Percentiles rank a stretch among this genome's conserved stretches.
Evolutionary conservation across 2,797 vertebrate species (phyloP).

Genomic region (Periparus ater): DNA sequence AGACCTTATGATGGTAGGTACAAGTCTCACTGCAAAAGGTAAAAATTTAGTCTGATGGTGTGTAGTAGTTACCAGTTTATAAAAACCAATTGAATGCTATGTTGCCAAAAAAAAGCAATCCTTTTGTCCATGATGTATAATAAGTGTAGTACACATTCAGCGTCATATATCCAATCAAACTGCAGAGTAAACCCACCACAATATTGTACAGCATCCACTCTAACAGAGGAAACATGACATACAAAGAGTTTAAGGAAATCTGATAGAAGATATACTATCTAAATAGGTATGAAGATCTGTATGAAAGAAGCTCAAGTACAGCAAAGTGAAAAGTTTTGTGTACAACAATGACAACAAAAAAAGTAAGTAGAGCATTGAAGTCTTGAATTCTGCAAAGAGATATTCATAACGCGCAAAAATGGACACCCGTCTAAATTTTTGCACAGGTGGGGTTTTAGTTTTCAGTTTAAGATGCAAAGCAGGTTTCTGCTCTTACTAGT

Average conservation of each 20-base stretch:
- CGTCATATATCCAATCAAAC: neutral
- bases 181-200: neutral
- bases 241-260: neutral
- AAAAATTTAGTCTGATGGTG: neutral
- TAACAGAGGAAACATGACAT: neutral
- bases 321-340: neutral
- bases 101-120: neutral
- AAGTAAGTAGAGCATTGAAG: neutral
- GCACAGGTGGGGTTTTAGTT: neutral
- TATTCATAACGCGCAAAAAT: neutral
- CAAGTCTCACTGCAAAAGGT: neutral
- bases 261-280: neutral
- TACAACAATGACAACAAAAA: neutral
- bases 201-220: neutral
- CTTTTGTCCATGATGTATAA: neutral
- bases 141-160: neutral
- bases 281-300: neutral
- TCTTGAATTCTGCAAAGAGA: neutral
- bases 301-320: neutral
- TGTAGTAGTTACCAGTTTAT: fast-evolving
- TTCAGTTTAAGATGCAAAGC: neutral
- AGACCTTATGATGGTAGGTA: neutral
- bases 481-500: neutral
- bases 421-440: neutral
- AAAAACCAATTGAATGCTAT: neutral